A percentile compares a stretch with the other conserved stretches of the same genome.
Conservation (phyloP, 2,113 vertebrate species). For the Aegithalos caudatus region DNA sequence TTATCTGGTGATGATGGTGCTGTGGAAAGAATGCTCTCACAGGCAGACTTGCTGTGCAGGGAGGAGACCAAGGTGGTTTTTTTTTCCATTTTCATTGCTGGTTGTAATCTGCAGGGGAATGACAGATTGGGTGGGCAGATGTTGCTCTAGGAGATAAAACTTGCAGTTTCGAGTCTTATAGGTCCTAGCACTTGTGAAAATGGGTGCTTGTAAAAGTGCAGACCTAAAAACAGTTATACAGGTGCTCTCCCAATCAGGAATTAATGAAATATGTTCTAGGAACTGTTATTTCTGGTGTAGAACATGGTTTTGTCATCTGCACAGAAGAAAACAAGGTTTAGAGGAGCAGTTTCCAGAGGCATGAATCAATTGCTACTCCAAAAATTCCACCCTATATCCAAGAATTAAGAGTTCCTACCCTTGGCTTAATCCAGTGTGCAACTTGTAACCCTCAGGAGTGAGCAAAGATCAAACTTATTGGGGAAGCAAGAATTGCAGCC, state of each 20-base stretch:
- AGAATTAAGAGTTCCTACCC: not conserved
- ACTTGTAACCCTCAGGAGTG: accelerated
- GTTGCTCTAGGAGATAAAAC: not conserved
- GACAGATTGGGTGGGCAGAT: not conserved
- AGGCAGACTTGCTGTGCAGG: not conserved
- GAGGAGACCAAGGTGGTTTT: not conserved
- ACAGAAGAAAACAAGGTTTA: not conserved
- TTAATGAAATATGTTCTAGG: not conserved
- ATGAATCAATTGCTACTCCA: not conserved
- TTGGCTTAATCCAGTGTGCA: not conserved
- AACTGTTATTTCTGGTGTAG: not conserved
- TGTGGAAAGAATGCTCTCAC: constrained; percentile 54
- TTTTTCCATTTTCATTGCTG: not conserved
- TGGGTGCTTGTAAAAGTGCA: not conserved
- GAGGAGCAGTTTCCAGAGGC: not conserved
- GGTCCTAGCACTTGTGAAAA: not conserved
- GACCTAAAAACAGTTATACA: not conserved
- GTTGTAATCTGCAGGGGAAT: not conserved
- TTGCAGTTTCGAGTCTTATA: not conserved
- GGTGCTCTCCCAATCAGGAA: not conserved
- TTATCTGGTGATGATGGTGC: constrained; percentile 51
- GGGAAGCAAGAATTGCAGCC: not conserved
- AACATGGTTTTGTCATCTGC: not conserved
- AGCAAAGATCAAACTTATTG: not conserved
- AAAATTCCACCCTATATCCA: not conserved